A percentile compares a stretch with the other conserved stretches of the same genome.
phyloP scores from a whole-genome alignment of 2,113 vertebrate species.

The Lophotis ruficrista region DNA sequence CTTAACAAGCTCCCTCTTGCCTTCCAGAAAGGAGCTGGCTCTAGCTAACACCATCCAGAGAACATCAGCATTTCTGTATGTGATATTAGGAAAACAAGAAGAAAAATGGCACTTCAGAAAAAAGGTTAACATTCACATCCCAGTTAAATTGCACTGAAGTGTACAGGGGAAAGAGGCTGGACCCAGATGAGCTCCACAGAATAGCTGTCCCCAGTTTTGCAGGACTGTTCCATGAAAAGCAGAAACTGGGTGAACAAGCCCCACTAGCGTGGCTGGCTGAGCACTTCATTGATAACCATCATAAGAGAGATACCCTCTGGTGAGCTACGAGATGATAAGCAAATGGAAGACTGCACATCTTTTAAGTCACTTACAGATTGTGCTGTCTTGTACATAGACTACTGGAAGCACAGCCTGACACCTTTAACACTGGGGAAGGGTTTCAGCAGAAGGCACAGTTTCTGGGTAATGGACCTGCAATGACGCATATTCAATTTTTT shows the following conservation, averaged over 20 bases:
- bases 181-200: neutral
- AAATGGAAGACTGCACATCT: neutral
- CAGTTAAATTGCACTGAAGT: neutral
- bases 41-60: neutral
- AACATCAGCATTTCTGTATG: neutral
- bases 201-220: accelerated
- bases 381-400: accelerated
- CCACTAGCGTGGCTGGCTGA: accelerated
- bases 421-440: neutral
- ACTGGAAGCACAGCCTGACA: neutral
- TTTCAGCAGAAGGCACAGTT: neutral
- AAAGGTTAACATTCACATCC: neutral
- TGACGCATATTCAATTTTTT: neutral
- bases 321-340: neutral
- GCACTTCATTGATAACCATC: neutral
- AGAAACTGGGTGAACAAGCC: neutral
- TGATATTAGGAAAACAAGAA: neutral
- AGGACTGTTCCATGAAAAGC: neutral
- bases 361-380: neutral
- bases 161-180: neutral
- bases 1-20: neutral
- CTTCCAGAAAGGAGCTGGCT: neutral
- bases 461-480: neutral
- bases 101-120: neutral
- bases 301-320: neutral